phyloP scores from a whole-genome alignment of 2,113 vertebrate genomes.

The Coturnix japonica region DNA sequence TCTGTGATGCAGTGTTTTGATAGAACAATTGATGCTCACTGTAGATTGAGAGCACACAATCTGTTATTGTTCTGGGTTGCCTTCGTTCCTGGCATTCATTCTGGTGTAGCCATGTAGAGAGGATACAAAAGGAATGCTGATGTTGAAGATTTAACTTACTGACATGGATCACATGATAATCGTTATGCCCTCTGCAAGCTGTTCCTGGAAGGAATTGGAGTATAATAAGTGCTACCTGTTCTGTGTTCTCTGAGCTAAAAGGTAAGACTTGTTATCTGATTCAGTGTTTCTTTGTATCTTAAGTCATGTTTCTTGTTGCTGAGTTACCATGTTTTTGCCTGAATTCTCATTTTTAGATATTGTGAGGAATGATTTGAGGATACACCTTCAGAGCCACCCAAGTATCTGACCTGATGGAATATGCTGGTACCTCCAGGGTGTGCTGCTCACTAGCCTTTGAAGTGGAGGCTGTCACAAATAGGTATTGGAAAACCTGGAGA shows the following conservation, averaged over 20 bases:
- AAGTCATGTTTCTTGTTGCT: background rate
- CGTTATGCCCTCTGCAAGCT: background rate
- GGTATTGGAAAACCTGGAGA: background rate
- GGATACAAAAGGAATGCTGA: background rate
- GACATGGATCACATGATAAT: background rate
- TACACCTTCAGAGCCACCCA: background rate
- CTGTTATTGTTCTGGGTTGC: background rate
- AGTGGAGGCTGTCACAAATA: background rate
- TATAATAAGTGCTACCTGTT: background rate
- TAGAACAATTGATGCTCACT: background rate
- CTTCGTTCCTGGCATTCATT: background rate
- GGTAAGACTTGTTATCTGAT: background rate
- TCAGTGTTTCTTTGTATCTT: background rate
- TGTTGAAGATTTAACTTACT: background rate
- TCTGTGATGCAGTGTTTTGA: background rate
- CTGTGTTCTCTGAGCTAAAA: background rate
- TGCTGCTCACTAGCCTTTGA: background rate
- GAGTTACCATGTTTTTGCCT: background rate
- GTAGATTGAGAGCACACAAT: background rate
- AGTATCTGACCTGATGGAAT: background rate
- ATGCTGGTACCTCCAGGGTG: background rate
- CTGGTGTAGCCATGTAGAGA: background rate
- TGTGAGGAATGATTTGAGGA: background rate
- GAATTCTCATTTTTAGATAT: background rate
- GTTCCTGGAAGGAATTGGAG: background rate